Evolutionary conservation across 2,888 invertebrate species (phyloP), one percentile per base, ranked within the genome.

Genomic region (Eilema sororculum): DNA sequence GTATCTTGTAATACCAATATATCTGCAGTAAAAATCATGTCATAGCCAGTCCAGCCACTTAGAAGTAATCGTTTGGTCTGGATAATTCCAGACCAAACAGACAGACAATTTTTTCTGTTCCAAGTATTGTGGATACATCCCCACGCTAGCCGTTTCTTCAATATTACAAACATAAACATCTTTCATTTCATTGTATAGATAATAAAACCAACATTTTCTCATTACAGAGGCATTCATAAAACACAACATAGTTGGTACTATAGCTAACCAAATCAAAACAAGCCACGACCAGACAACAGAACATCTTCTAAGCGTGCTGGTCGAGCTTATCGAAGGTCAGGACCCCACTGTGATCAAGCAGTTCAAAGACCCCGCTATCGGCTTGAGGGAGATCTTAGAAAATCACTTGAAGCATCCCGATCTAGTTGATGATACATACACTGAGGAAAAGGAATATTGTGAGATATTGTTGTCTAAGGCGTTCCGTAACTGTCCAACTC

Each of bases 401-500:
- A 75, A 86, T 0, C 87, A 90, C 10, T 71, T 90, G 0, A 79
- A 81, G 10, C 75, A 83, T 22, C 86, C 89, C 0, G 93, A 93
- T 3, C 61, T 90, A 2, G 68, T 68, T 0, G 83, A 83, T 6
- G 89, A 90, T 13, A 85, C 80, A 5, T 93, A 83, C 61, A 69
- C 73, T 0, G 94, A 95, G 52, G 93, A 94, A 41, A 89, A 87
- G 57, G 89, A 91, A 6, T 88, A 88, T 66, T 91, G 92, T 46
- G 76, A 83, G 6, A 84, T 86, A 0, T 72, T 93, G 6, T 37
- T 91, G 16, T 56, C 41, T 0, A 84, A 76, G 16, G 73, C 88
- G 9, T 86, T 90, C 59, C 68, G 75, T 0, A 68, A 77, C n/a
- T 78, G 68, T 25, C 77, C 83, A 0, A 73, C 75, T 0, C 63